Base-by-base conservation (phyloP, 2,888 invertebrate species). In the Herminia tarsipennalis region DNA sequence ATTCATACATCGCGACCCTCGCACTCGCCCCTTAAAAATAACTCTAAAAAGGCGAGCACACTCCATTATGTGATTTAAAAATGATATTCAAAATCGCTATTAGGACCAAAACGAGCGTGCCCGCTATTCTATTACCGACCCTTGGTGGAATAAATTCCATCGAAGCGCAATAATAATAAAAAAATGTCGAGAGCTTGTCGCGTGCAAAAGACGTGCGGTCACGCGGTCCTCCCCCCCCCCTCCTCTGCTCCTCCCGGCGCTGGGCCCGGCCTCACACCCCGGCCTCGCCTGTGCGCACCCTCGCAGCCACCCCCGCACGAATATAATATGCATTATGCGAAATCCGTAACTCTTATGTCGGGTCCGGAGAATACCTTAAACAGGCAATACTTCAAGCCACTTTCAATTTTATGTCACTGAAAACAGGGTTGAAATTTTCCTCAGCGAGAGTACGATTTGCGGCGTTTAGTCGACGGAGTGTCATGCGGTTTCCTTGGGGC, bases 271-370 rank as follows among this genome's bases (percentile, higher is more conserved):
- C 51, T 47, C 43, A 56, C 66, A 66, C 70, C 68, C 53, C 55
- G 52, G 45, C 66, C 73, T 56, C 48, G 22, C 28, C 32, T 29
- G 27, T 46, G 41, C 39, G 59, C 66, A 55, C 75, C 76, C 76
- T 74, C 68, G 44, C 64, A 69, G 59, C 70, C 75, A 70, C 75
- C 76, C 76, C 70, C 72, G 68, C 75, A 66, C 78, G 82, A 87
- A 89, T 89, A 89, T 89, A 89, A 88, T 88, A 90, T 90, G 90
- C 90, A 90, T 90, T 90, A 90, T 90, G 90, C 90, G 90, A 90
- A 89, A 90, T 90, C 88, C 89, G 88, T 89, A 88, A 88, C 88
- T 90, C 89, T 87, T 86, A 82, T 84, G 83, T 81, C 74, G 77
- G 80, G 74, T 79, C 81, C 73, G 68, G 75, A 78, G 86, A 83